These are phyloP conservation scores for Cantharis nigra DNA, from an alignment of 2,888 invertebrate genomes.

Conservation along the genomic window DNA sequence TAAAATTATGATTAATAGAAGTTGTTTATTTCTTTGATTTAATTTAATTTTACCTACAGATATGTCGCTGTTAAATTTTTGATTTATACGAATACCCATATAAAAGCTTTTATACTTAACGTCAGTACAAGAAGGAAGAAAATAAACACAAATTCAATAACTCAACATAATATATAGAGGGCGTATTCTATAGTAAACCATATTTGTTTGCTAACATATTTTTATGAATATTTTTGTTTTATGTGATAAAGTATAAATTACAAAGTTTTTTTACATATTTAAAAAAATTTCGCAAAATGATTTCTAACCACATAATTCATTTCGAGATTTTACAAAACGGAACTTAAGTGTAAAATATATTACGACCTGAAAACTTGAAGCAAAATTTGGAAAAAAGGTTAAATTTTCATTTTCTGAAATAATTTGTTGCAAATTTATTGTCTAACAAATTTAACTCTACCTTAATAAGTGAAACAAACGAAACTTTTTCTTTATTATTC, in stretches of 20 bases:
- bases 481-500: background rate
- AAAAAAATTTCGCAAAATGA: background rate
- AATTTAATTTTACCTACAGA: background rate
- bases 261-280: background rate
- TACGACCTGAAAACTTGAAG: background rate
- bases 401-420: background rate
- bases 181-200: constrained; percentile 1
- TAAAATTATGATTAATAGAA: constrained; percentile 1
- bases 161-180: constrained; percentile 3
- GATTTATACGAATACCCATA: background rate
- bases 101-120: constrained; percentile 4
- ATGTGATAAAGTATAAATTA: background rate
- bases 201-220: background rate
- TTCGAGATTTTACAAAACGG: background rate
- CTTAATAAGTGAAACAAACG: background rate
- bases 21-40: background rate
- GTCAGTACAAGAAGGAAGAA: constrained; percentile 1
- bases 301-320: background rate
- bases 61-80: background rate
- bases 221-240: background rate
- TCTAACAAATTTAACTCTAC: background rate
- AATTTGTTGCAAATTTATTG: background rate
- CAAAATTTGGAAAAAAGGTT: background rate
- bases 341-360: background rate
- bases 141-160: constrained; percentile 5